Percentiles rank a stretch among this genome's conserved stretches.
phyloP scores from a whole-genome alignment of 2,888 invertebrate genomes.

The Minunthozetes semirufus region DNA sequence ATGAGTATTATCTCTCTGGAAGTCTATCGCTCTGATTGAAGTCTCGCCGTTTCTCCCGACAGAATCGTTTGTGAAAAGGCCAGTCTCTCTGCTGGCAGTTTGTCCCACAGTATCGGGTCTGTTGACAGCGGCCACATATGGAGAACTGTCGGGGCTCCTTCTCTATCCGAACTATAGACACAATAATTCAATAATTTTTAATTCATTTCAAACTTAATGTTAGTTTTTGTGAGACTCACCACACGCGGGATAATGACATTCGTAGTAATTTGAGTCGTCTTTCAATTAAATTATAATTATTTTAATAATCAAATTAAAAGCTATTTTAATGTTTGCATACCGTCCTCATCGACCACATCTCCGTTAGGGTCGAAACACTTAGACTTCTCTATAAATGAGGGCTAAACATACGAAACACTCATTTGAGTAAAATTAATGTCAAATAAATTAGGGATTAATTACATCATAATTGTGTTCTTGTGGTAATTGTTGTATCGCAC shows the following conservation, averaged over 20 bases:
- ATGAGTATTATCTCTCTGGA: neutral
- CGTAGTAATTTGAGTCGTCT: conserved; percentile 50
- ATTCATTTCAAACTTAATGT: too few relatives aligned
- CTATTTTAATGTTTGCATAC: conserved; percentile 38
- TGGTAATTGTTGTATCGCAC: conserved; percentile 52
- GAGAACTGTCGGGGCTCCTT: conserved; percentile 52
- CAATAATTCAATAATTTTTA: too few relatives aligned
- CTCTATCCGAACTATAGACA: conserved; percentile 53
- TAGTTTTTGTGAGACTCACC: too few relatives aligned
- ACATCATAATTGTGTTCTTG: conserved; percentile 47
- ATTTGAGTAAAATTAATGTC: too few relatives aligned
- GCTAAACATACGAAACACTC: too few relatives aligned
- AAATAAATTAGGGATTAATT: too few relatives aligned
- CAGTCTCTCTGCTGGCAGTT: conserved; percentile 52
- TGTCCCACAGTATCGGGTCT: conserved; percentile 52
- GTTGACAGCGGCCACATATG: conserved; percentile 53
- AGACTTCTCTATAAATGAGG: conserved; percentile 38
- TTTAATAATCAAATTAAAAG: neutral
- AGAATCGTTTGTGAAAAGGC: conserved; percentile 51
- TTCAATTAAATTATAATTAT: conserved; percentile 44
- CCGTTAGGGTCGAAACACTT: conserved; percentile 50
- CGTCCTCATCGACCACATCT: conserved; percentile 48
- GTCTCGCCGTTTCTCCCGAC: conserved; percentile 45
- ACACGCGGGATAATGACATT: conserved; percentile 54
- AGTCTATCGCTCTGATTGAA: neutral